These are phyloP conservation scores for Atethmia centrago DNA, from an alignment of 2,888 invertebrate genomes.

Conservation along the genomic window DNA sequence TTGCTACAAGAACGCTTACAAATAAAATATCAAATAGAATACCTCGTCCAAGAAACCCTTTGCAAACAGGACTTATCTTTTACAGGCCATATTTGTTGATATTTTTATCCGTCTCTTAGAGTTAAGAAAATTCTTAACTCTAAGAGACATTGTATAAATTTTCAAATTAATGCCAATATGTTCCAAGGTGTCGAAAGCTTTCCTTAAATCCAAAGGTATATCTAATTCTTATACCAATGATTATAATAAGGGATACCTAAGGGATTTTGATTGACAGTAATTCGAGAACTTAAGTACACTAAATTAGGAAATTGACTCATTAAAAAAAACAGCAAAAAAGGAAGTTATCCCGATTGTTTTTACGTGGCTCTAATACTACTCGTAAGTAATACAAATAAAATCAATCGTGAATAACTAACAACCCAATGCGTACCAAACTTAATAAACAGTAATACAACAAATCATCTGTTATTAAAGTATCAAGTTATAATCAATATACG, in stretches of 20 bases:
- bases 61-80: constrained; percentile 52
- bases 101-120: constrained; percentile 25
- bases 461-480: constrained; percentile 52
- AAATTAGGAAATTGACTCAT: too few relatives aligned
- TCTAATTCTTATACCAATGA: too few relatives aligned
- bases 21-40: constrained; percentile 41
- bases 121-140: background rate
- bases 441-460: constrained; percentile 35
- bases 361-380: background rate
- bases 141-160: background rate
- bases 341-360: background rate
- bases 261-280: background rate
- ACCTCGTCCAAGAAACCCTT: constrained; percentile 24
- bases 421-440: background rate
- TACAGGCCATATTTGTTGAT: constrained; percentile 14
- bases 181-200: too few relatives aligned
- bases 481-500: constrained; percentile 51
- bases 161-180: too few relatives aligned
- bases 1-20: constrained; percentile 27
- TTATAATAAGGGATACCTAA: too few relatives aligned
- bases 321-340: background rate
- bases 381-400: background rate
- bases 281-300: background rate
- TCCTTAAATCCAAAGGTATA: background rate
- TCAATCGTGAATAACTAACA: background rate